Evolutionary conservation across 2,888 invertebrate genomes (phyloP).

Genomic region (Sphaerophoria rueppellii): DNA sequence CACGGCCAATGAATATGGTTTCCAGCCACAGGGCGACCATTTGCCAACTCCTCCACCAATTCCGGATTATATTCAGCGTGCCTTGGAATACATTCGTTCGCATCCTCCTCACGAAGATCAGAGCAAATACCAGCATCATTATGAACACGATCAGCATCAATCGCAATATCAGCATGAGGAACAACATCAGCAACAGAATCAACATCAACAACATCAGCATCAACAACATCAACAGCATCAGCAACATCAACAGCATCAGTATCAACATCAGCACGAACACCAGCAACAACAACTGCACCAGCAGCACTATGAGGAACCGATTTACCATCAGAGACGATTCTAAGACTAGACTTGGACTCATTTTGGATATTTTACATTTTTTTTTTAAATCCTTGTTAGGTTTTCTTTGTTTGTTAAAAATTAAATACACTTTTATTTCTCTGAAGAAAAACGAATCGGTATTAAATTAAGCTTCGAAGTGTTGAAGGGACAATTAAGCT

Average conservation of each 20-base stretch:
- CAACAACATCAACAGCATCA: not conserved
- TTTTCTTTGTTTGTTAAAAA: no score
- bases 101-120: constrained; percentile 76
- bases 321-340: constrained; percentile 5
- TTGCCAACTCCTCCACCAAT: constrained; percentile 83
- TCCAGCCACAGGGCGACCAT: constrained; percentile 82
- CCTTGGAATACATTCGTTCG: constrained; percentile 83
- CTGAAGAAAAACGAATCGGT: no score
- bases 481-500: no score
- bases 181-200: not conserved
- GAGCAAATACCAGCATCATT: not conserved
- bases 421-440: no score
- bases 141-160: not conserved
- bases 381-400: no score
- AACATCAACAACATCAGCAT: not conserved
- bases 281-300: not conserved
- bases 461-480: no score
- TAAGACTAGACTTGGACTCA: not conserved
- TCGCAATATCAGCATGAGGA: constrained; percentile 1
- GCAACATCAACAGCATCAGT: not conserved
- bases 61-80: constrained; percentile 83
- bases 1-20: constrained; percentile 85
- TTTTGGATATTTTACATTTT: not conserved
- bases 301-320: not conserved
- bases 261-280: not conserved